Evolutionary conservation across 2,113 vertebrate species (phyloP).

Genomic region (Hippopotamus amphibius): DNA sequence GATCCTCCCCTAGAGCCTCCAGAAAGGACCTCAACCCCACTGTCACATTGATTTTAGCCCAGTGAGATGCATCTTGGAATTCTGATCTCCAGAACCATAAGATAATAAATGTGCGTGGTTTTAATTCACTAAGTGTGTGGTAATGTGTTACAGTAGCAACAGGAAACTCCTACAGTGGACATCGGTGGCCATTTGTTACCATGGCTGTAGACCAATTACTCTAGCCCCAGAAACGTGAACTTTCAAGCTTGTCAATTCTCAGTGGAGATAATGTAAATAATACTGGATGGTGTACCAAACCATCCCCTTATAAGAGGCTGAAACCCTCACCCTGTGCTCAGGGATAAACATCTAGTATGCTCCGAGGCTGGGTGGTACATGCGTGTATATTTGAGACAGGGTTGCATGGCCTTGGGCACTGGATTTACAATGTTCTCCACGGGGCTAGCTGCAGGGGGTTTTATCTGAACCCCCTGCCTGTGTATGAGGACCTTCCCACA

Average conservation of each 20-base stretch:
- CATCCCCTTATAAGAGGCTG: no score
- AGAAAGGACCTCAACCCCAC: no score
- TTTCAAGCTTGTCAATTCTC: background rate
- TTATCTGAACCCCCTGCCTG: background rate
- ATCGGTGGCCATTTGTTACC: background rate
- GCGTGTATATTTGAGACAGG: background rate
- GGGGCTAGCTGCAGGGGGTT: background rate
- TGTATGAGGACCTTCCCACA: background rate
- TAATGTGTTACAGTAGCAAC: background rate
- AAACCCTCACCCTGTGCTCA: background rate
- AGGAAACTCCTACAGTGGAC: background rate
- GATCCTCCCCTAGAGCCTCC: no score
- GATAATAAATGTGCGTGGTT: background rate
- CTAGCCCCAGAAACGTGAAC: background rate
- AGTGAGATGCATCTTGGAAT: background rate
- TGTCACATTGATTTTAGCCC: background rate
- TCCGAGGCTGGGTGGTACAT: background rate
- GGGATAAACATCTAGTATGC: background rate
- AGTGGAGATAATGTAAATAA: background rate
- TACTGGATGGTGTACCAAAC: background rate
- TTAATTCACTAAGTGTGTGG: background rate
- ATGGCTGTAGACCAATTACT: background rate
- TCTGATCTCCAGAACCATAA: background rate
- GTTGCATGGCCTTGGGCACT: background rate
- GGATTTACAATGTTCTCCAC: background rate